These are phyloP conservation scores for Helarctos malayanus DNA, from an alignment of 2,797 vertebrate genomes.

Conservation along the genomic window DNA sequence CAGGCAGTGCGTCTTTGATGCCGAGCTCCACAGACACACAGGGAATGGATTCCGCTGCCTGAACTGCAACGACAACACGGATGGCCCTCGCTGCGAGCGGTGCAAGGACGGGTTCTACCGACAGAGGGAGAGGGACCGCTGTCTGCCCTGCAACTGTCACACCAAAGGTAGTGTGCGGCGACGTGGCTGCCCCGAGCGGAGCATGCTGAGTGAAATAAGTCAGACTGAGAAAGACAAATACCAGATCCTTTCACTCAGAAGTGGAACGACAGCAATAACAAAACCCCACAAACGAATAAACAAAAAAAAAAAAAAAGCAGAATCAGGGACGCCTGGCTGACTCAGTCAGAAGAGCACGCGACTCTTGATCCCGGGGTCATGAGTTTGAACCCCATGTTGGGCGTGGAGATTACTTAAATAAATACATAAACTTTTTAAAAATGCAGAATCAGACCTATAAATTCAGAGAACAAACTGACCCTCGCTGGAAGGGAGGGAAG, in stretches of 20 bases:
- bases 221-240: neutral
- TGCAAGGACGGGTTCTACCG: slow-evolving; percentile 93
- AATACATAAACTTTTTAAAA: neutral
- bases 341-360: neutral
- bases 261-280: neutral
- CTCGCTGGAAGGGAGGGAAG: neutral
- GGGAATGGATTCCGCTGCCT: slow-evolving; percentile 92
- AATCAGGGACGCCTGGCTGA: neutral
- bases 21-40: slow-evolving; percentile 83
- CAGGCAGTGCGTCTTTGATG: slow-evolving; percentile 91
- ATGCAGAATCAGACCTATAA: neutral
- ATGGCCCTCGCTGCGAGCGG: slow-evolving; percentile 92
- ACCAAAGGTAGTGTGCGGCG: slow-evolving; percentile 84
- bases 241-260: neutral
- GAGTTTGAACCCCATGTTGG: neutral
- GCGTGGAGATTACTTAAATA: neutral
- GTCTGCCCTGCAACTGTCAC: slow-evolving; percentile 93
- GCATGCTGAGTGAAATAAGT: neutral
- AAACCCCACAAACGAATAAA: neutral
- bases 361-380: neutral
- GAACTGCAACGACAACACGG: slow-evolving; percentile 93
- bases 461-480: slow-evolving; percentile 66
- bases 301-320: neutral
- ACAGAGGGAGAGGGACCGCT: slow-evolving; percentile 87
- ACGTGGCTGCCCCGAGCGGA: neutral